phyloP scores from a whole-genome alignment of 2,797 vertebrate species.

The Sebastes nivosus region DNA sequence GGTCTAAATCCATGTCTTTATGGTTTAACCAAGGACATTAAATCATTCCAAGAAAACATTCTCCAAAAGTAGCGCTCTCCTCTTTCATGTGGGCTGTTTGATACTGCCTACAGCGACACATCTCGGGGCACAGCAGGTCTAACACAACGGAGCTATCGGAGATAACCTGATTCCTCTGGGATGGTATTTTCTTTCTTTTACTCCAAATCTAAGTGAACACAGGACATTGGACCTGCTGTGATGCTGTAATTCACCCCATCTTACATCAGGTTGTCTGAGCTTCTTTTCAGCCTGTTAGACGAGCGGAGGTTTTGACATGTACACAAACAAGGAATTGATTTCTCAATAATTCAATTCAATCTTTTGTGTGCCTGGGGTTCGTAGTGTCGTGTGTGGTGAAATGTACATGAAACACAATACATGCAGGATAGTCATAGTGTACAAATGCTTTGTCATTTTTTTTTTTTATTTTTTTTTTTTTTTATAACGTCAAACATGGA shows the following conservation, averaged over 20 bases:
- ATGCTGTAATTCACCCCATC: neutral
- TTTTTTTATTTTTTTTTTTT: neutral
- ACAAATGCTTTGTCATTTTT: neutral
- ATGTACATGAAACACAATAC: slow-evolving; percentile 23
- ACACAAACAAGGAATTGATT: slow-evolving; percentile 11
- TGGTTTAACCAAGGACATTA: slow-evolving; percentile 22
- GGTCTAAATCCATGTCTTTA: slow-evolving; percentile 7
- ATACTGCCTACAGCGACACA: neutral
- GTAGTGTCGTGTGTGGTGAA: neutral
- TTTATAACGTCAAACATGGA: neutral
- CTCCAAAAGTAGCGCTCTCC: slow-evolving; percentile 8
- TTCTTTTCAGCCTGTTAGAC: neutral
- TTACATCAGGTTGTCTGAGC: neutral
- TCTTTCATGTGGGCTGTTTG: slow-evolving; percentile 22
- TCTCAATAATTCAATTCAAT: slow-evolving; percentile 12
- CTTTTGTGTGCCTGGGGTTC: slow-evolving; percentile 4
- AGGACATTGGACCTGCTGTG: neutral
- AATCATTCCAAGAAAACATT: slow-evolving; percentile 31
- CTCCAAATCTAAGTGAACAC: slow-evolving; percentile 4
- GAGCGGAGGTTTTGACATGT: slow-evolving; percentile 2
- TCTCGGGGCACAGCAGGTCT: slow-evolving; percentile 19
- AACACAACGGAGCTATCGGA: slow-evolving; percentile 2
- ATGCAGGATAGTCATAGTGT: neutral
- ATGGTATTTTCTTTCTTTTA: neutral
- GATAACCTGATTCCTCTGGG: neutral